Percentiles rank a stretch among this genome's conserved stretches.
These are phyloP conservation scores for Agrotis exclamationis DNA, from an alignment of 2,888 invertebrate genomes.

Conservation along the genomic window DNA sequence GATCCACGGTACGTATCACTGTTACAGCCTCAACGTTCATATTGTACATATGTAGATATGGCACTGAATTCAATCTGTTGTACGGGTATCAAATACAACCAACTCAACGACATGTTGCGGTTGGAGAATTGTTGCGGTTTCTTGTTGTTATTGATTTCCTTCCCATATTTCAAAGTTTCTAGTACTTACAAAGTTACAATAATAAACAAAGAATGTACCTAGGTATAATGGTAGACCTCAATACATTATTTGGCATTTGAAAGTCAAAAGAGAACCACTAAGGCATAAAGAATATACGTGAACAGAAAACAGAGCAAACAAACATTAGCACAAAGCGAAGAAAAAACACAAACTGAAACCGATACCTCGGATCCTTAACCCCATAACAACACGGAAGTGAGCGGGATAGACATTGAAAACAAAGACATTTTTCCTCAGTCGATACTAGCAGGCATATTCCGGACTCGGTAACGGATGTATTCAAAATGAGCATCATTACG, in stretches of 20 bases:
- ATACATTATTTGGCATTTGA: background rate
- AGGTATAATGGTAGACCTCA: background rate
- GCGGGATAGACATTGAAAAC: slow-evolving; percentile 62
- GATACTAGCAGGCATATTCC: slow-evolving; percentile 59
- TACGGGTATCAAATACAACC: slow-evolving; percentile 57
- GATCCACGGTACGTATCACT: slow-evolving; percentile 64
- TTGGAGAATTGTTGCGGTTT: slow-evolving; percentile 31
- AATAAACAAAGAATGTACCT: background rate
- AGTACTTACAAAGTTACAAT: background rate
- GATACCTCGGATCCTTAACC: slow-evolving; percentile 28
- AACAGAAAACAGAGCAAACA: background rate
- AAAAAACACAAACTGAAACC: slow-evolving; percentile 37
- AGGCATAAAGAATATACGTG: background rate
- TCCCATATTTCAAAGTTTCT: slow-evolving; percentile 1
- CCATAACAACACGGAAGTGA: slow-evolving; percentile 54
- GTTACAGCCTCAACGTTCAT: slow-evolving; percentile 53
- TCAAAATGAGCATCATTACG: slow-evolving; percentile 72
- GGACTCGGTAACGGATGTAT: slow-evolving; percentile 65
- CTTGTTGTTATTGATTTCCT: slow-evolving; percentile 19
- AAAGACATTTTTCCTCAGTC: slow-evolving; percentile 65
- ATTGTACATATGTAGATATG: slow-evolving; percentile 47
- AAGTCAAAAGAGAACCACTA: background rate
- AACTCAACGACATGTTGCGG: slow-evolving; percentile 49
- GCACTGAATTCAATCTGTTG: slow-evolving; percentile 56
- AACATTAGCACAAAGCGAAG: slow-evolving; percentile 34